Conservation (phyloP, 2,797 vertebrate genomes). For the Chrysolophus pictus region DNA sequence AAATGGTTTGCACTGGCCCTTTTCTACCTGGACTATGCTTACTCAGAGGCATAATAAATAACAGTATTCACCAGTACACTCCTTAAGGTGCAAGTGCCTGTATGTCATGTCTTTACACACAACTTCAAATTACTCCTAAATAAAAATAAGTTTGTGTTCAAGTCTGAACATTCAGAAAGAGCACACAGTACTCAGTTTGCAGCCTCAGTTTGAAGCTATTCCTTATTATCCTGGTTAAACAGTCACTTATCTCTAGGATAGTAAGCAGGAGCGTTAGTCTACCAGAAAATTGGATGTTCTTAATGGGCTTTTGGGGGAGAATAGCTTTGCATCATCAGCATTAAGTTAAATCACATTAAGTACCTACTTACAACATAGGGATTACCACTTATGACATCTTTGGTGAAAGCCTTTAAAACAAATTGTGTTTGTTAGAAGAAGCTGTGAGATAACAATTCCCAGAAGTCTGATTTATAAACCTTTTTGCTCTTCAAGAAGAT, state of each 20-base stretch:
- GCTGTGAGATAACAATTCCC: conserved; percentile 59
- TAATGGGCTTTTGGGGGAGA: conserved; percentile 66
- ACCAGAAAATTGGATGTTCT: conserved; percentile 66
- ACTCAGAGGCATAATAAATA: background rate
- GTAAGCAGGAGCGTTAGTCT: conserved; percentile 60
- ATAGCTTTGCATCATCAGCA: conserved; percentile 66
- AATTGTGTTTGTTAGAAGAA: conserved; percentile 65
- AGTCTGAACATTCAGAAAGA: background rate
- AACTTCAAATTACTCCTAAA: background rate
- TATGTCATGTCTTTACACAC: background rate
- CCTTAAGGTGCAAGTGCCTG: background rate
- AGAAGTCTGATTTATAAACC: conserved; percentile 51
- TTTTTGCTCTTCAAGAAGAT: conserved; percentile 27
- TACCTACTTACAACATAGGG: conserved; percentile 50
- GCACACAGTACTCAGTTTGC: background rate
- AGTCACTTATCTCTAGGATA: conserved; percentile 48
- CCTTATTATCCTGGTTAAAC: conserved; percentile 44
- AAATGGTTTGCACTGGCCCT: background rate
- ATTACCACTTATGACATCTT: conserved; percentile 71
- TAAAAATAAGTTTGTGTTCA: background rate
- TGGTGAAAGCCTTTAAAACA: conserved; percentile 73
- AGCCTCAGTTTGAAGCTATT: background rate
- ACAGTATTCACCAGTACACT: background rate
- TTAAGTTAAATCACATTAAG: conserved; percentile 67
- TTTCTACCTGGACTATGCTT: background rate